Conservation (phyloP, 2,113 vertebrate species). For the Cettia cetti region DNA sequence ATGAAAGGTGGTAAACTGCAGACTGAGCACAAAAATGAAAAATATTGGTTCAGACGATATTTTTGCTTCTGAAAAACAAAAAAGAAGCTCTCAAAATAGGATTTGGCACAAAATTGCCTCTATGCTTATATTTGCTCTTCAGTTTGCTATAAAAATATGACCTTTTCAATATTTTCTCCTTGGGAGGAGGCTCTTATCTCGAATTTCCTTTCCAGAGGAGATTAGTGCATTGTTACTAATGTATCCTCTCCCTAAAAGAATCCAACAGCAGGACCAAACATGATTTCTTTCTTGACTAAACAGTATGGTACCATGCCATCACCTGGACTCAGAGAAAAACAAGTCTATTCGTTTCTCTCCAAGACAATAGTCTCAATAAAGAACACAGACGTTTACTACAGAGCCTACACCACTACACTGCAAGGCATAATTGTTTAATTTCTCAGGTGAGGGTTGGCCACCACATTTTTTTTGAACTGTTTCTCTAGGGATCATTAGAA, state of each 20-base stretch:
- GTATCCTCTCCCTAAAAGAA: not conserved
- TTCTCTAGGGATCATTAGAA: not conserved
- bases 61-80: constrained; percentile 31
- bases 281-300: not conserved
- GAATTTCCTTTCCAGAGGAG: constrained; percentile 8
- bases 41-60: not conserved
- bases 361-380: not conserved
- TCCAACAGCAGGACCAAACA: not conserved
- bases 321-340: not conserved
- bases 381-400: not conserved
- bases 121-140: constrained; percentile 19
- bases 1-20: constrained; percentile 2
- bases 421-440: not conserved
- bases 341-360: not conserved
- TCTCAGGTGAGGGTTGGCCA: not conserved
- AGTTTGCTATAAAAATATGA: constrained; percentile 48
- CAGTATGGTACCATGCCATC: not conserved
- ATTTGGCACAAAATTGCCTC: constrained; percentile 18
- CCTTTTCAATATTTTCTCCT: constrained; percentile 52
- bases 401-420: not conserved
- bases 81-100: constrained; percentile 15
- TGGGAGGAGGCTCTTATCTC: not conserved
- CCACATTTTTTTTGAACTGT: not conserved
- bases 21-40: constrained; percentile 21
- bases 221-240: not conserved